Percentiles rank a stretch among this genome's conserved stretches.
These are phyloP conservation scores for Parthenolecanium corni DNA, from an alignment of 2,888 invertebrate species.

Conservation along the genomic window DNA sequence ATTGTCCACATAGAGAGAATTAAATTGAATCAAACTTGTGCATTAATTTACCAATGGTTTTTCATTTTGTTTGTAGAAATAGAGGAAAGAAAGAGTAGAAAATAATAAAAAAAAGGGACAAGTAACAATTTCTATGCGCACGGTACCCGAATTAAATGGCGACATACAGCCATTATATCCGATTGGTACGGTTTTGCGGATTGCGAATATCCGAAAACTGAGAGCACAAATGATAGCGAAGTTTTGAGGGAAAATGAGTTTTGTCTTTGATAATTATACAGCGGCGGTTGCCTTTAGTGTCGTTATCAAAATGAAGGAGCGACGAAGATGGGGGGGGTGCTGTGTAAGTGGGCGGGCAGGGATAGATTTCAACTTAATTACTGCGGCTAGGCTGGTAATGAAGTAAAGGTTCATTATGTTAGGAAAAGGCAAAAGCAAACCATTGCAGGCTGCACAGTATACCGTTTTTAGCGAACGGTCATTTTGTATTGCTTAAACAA, in stretches of 20 bases:
- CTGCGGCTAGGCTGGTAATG: constrained; percentile 27
- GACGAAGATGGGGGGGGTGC: background rate
- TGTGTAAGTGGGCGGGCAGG: constrained; percentile 4
- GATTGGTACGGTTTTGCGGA: constrained; percentile 27
- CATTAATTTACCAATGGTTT: no score
- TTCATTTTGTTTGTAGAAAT: no score
- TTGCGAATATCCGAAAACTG: constrained; percentile 24
- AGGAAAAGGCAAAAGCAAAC: constrained; percentile 24
- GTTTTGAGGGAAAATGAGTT: constrained; percentile 25
- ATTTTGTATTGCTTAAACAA: constrained; percentile 23
- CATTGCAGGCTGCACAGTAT: constrained; percentile 12
- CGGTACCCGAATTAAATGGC: constrained; percentile 23
- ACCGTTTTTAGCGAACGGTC: constrained; percentile 22
- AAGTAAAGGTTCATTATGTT: constrained; percentile 28
- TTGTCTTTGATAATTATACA: constrained; percentile 27
- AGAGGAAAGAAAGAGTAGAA: no score
- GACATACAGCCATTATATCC: constrained; percentile 26
- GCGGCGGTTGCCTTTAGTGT: constrained; percentile 25
- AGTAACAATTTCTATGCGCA: constrained; percentile 23
- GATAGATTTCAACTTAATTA: constrained; percentile 28
- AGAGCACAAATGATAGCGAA: constrained; percentile 26
- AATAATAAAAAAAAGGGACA: background rate
- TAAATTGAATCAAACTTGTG: no score
- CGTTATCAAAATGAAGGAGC: constrained; percentile 21
- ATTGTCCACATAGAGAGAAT: no score